Evolutionary conservation across 2,888 invertebrate genomes (phyloP).

Genomic region (Parnassius smintheus): DNA sequence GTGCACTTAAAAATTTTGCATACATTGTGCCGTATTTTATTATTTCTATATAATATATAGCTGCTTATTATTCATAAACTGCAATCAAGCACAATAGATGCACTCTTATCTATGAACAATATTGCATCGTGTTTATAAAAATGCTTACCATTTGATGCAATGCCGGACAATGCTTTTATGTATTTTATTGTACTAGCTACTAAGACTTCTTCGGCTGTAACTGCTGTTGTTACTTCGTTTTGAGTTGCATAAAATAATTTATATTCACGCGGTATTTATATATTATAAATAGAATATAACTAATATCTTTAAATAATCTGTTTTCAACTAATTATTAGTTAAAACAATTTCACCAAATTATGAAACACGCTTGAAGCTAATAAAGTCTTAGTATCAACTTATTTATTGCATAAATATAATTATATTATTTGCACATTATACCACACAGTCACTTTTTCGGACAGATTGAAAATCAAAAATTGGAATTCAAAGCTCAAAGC

Average conservation of each 20-base stretch:
- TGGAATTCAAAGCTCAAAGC: conserved; percentile 95
- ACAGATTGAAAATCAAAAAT: conserved; percentile 94
- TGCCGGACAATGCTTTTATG: conserved; percentile 29
- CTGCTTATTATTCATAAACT: conserved; percentile 14
- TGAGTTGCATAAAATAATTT: neutral
- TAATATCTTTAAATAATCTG: no score
- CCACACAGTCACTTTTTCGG: conserved; percentile 67
- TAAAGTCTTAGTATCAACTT: conserved; percentile 15
- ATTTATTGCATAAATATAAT: conserved; percentile 13
- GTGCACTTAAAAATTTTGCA: conserved; percentile 3
- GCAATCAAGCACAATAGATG: conserved; percentile 1
- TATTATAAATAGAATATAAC: no score
- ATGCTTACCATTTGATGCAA: conserved; percentile 33
- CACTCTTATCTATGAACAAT: conserved; percentile 6
- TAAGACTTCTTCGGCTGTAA: conserved; percentile 9
- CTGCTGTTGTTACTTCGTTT: neutral
- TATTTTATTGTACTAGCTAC: conserved; percentile 14
- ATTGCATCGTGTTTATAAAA: conserved; percentile 26
- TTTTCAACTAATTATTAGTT: no score
- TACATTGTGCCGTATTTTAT: conserved; percentile 8
- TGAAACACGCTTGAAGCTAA: neutral
- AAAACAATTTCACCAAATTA: no score
- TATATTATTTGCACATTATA: conserved; percentile 47
- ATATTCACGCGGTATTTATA: no score
- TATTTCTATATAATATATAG: conserved; percentile 1